These are phyloP conservation scores for Trachops cirrhosus DNA, from an alignment of 2,797 vertebrate genomes.

Conservation along the genomic window DNA sequence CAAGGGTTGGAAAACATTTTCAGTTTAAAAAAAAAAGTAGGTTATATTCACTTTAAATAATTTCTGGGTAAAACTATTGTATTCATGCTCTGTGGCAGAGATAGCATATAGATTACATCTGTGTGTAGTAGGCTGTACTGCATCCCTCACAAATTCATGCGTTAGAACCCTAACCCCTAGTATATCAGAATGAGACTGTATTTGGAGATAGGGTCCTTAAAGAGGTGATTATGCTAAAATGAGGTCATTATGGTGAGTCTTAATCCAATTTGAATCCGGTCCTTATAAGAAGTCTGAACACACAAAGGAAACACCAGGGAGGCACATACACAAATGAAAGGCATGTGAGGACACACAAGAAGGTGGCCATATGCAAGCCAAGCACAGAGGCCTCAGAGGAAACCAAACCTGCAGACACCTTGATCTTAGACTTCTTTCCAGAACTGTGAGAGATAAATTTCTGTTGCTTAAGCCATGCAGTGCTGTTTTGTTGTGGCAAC, in stretches of 20 bases:
- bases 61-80: conserved; percentile 1
- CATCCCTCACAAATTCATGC: neutral
- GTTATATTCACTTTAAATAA: neutral
- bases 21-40: neutral
- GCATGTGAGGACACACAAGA: neutral
- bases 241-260: neutral
- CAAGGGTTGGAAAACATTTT: neutral
- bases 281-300: neutral
- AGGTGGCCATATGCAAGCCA: neutral
- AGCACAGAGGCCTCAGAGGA: neutral
- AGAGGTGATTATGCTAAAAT: neutral
- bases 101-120: neutral
- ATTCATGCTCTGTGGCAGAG: neutral
- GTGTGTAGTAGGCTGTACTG: neutral
- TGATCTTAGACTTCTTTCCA: neutral
- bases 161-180: neutral
- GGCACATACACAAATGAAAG: neutral
- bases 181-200: neutral
- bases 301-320: neutral
- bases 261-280: neutral
- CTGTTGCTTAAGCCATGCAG: neutral
- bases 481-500: neutral
- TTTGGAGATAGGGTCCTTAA: neutral
- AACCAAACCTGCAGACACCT: neutral
- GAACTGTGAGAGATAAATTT: neutral